Evolutionary conservation across 2,113 vertebrate species (phyloP), one percentile per base, ranked within the genome.

Genomic region (Pterocles gutturalis): DNA sequence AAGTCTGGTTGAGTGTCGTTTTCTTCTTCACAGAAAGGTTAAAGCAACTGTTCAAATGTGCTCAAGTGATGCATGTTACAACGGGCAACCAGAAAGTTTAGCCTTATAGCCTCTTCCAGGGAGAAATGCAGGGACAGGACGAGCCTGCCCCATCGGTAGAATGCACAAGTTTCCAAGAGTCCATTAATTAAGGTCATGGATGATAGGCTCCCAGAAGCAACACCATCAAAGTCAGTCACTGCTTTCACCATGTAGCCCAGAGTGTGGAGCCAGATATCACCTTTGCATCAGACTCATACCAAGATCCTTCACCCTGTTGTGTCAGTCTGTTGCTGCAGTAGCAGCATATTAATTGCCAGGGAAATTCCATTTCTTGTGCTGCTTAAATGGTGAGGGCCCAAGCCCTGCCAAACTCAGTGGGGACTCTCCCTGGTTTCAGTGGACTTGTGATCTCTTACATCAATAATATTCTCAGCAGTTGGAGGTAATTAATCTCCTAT

Each of bases 271-370:
- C 28, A 84, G 29, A 19, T 46, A 33, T 9, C 9, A 11, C 24
- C n/a, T 60, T 19, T 43, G 51, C 34, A 36, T 60, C 60, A 84
- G 69, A n/a, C 26, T 64, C 48, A n/a, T 5, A 3, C 17, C 43
- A 65, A 71, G 33, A 41, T 67, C 38, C 34, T 60, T 87, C 57
- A 53, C 28, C 11, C 7, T 0, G 0, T 41, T 53, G 17, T 4
- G 8, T 84, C 45, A 29, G 14, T 13, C 60, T 65, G 34, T 69
- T 38, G 28, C 70, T 90, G 43, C 57, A 73, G 10, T 26, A 53
- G 28, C n/a, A 83, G 22, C 15, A 17, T 11, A 61, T n/a, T 49
- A 75, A 87, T 67, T 54, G 8, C 31, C 58, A 80, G 46, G 24
- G 41, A 92, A 84, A 72, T 80, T 76, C 24, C 36, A 10, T 67